phyloP scores from a whole-genome alignment of 2,888 invertebrate species.

The Cancer borealis region DNA sequence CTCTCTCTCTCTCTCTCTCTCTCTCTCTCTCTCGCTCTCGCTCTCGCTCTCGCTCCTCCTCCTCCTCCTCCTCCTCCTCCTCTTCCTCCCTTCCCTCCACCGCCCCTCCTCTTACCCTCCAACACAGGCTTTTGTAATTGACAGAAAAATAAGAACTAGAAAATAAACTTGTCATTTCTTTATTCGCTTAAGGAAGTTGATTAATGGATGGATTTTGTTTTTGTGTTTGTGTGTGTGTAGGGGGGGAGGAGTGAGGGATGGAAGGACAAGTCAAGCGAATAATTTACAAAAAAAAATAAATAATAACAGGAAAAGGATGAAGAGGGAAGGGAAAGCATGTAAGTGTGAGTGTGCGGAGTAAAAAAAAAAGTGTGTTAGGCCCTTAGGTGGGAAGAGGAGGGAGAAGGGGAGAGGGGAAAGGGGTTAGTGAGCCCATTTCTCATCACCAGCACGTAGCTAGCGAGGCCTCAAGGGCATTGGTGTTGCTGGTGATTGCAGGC shows the following conservation, averaged over 20 bases:
- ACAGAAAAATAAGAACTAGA: background rate
- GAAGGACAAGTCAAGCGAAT: background rate
- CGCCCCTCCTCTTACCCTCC: background rate
- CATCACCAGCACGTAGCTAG: slow-evolving; percentile 4
- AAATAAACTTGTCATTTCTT: slow-evolving; percentile 8
- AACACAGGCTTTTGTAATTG: background rate
- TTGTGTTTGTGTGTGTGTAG: slow-evolving; percentile 8
- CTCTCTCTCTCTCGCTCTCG: background rate
- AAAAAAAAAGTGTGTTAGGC: background rate
- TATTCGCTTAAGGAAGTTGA: background rate
- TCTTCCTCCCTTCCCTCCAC: background rate
- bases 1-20: background rate
- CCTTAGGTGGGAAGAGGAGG: background rate
- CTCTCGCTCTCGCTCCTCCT: background rate
- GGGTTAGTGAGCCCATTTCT: background rate
- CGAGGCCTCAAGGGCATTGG: background rate
- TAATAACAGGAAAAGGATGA: background rate
- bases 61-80: background rate
- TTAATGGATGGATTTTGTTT: background rate
- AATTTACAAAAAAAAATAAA: background rate
- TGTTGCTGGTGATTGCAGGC: background rate
- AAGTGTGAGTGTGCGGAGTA: background rate
- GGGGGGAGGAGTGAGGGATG: background rate
- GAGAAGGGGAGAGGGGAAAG: background rate
- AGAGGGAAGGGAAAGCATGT: background rate